phyloP scores from a whole-genome alignment of 2,888 invertebrate species.

The Parochlus steinenii region DNA sequence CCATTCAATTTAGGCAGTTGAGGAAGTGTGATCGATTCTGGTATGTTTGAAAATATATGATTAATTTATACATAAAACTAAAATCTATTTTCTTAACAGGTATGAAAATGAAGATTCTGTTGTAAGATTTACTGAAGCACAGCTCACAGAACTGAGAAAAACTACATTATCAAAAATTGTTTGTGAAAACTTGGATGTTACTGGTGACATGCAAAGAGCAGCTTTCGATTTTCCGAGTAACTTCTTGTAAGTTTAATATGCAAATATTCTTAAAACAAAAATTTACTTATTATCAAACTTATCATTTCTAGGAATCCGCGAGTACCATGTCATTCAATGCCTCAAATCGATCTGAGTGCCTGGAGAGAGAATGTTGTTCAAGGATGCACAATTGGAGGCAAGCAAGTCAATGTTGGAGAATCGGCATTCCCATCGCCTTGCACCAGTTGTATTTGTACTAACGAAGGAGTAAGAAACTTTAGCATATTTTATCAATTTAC shows the following conservation, averaged over 20 bases:
- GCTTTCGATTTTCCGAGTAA: constrained; percentile 82
- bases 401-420: constrained; percentile 61
- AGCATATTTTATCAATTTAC: too few relatives aligned
- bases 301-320: constrained; percentile 53
- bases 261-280: neutral
- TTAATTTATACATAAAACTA: neutral
- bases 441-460: constrained; percentile 73
- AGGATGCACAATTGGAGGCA: constrained; percentile 67
- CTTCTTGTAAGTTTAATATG: constrained; percentile 45
- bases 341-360: constrained; percentile 61
- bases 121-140: constrained; percentile 66
- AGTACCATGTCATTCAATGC: constrained; percentile 66
- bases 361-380: constrained; percentile 64
- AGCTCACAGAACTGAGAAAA: constrained; percentile 76
- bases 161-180: constrained; percentile 67
- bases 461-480: constrained; percentile 53
- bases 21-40: constrained; percentile 91
- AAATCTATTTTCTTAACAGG: constrained; percentile 27
- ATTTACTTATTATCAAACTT: constrained; percentile 2
- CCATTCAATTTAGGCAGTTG: constrained; percentile 78
- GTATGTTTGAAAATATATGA: constrained; percentile 30
- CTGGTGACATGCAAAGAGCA: constrained; percentile 73
- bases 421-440: constrained; percentile 82
- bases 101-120: constrained; percentile 75
- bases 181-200: constrained; percentile 78